phyloP scores from a whole-genome alignment of 1,140 invertebrate species.

The Apolygus lucorum region DNA sequence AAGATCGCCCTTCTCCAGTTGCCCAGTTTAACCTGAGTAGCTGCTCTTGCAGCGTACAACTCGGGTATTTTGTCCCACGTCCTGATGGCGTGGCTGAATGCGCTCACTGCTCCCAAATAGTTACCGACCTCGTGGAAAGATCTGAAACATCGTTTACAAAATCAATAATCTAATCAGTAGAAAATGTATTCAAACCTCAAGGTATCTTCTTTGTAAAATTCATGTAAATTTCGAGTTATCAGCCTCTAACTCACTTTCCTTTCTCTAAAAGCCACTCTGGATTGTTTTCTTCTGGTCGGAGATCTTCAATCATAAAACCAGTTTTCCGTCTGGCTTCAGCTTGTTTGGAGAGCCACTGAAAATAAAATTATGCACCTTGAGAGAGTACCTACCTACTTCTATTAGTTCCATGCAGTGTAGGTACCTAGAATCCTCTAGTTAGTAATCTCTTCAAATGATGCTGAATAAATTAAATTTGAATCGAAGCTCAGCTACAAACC shows the following conservation, averaged over 20 bases:
- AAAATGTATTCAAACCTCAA: neutral
- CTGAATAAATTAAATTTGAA: no score
- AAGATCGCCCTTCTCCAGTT: constrained; percentile 63
- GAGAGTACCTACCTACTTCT: no score
- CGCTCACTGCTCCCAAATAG: constrained; percentile 69
- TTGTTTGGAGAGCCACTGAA: constrained; percentile 69
- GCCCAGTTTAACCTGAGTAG: constrained; percentile 61
- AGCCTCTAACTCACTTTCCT: constrained; percentile 55
- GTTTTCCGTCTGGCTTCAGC: constrained; percentile 57
- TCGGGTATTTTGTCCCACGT: constrained; percentile 62
- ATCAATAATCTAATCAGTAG: neutral
- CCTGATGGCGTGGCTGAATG: constrained; percentile 67
- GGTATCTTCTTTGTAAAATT: neutral
- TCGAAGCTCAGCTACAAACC: no score
- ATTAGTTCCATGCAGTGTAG: no score
- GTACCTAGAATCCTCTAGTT: no score
- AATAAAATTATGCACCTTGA: no score
- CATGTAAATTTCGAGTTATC: constrained; percentile 10
- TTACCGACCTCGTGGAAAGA: constrained; percentile 64
- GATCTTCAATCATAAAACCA: constrained; percentile 64
- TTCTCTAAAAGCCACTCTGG: constrained; percentile 73
- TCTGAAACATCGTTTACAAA: constrained; percentile 38
- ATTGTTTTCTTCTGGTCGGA: constrained; percentile 71
- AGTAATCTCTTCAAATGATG: no score
- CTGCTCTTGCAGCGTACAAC: constrained; percentile 64